Evolutionary conservation across 2,797 vertebrate genomes (phyloP), one percentile per base, ranked within the genome.

Genomic region (Sebastes matsubarae): DNA sequence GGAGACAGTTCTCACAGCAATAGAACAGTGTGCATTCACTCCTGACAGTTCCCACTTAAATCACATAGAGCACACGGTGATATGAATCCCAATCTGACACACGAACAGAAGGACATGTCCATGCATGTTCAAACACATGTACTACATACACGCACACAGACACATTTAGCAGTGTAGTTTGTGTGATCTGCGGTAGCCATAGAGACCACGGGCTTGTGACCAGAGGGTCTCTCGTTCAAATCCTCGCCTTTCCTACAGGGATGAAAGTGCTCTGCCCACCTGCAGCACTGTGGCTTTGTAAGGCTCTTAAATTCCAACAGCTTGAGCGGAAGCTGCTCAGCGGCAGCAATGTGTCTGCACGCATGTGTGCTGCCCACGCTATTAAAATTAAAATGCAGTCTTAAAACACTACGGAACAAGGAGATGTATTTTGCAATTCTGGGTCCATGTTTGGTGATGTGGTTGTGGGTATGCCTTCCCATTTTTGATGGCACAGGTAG

Each of bases 231-330:
- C 36, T 61, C 46, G 57, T 85, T 89, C 38, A 85, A 69, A 76
- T 68, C 29, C 22, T 14, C n/a, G 27, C 30, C 18, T 79, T 63
- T 76, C 34, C 72, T 78, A 50, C 72, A 72, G 71, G 30, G 59
- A 81, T 72, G 38, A 55, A 70, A 81, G 72, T 46, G 63, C 24
- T 80, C 54, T 75, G 54, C 52, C 68, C 69, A 87, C 79, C 76
- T 86, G 74, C 60, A 73, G 73, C 68, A 57, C 68, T 14, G 18
- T 13, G 29, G 32, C 61, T 67, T 82, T 75, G 30, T 52, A 50
- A 83, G 55, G 30, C 30, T 67, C 18, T 77, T 80, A 38, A 82
- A 71, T 72, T 69, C 76, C 61, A 77, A n/a, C 65, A 74, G 74
- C 70, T 77, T 79, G 63, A 72, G 22, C 14, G 24, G 64, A 72